A percentile compares a stretch with the other conserved stretches of the same genome.
Evolutionary conservation across 2,797 vertebrate species (phyloP).

Genomic region (Coranthus polyacanthus): DNA sequence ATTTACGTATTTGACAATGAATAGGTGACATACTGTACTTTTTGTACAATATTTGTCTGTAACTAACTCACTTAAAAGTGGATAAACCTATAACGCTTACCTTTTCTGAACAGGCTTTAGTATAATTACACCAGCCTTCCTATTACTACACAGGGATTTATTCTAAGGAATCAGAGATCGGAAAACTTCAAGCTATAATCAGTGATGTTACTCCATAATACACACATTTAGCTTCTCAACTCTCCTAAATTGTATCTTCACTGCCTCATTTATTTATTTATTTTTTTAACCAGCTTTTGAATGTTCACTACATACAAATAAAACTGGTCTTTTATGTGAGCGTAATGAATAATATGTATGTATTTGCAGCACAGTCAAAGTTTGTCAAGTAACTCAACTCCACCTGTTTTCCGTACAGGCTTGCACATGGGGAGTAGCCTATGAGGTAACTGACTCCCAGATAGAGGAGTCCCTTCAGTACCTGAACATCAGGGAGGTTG

Average conservation of each 20-base stretch:
- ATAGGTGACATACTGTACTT: neutral
- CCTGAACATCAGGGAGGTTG: constrained; percentile 90
- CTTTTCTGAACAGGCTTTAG: neutral
- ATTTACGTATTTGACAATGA: neutral
- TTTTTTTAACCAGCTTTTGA: neutral
- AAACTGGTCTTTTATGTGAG: too few species aligned
- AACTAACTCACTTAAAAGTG: neutral
- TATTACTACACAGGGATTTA: neutral
- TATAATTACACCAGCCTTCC: neutral
- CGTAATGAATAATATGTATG: too few species aligned
- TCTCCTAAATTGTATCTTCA: too few species aligned
- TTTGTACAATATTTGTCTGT: neutral
- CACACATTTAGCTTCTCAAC: too few species aligned
- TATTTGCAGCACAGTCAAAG: neutral
- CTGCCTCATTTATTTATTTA: too few species aligned
- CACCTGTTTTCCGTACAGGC: constrained; percentile 68
- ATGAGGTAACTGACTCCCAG: constrained; percentile 90
- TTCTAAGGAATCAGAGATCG: neutral
- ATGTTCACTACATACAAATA: too few species aligned
- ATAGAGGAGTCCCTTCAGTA: constrained; percentile 90
- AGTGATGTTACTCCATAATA: too few species aligned
- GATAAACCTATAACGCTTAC: neutral
- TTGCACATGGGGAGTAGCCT: constrained; percentile 95
- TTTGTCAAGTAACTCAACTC: neutral
- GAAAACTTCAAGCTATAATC: neutral